Conservation (phyloP, 2,888 invertebrate species). For the Caenorhabditis doughertyi region DNA sequence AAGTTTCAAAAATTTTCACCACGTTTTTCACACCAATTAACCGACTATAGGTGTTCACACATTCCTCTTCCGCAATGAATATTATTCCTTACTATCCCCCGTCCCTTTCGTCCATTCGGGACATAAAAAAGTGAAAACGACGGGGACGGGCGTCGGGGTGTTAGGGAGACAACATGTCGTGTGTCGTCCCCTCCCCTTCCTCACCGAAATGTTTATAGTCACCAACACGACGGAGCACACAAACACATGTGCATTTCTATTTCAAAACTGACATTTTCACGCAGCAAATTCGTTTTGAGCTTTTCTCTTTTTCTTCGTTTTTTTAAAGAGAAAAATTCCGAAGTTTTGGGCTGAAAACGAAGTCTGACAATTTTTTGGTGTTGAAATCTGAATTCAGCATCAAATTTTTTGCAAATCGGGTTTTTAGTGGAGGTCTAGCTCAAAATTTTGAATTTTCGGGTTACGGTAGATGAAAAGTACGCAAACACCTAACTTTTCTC, state of each 20-base stretch:
- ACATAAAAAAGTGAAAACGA: constrained; percentile 33
- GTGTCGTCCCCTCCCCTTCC: neutral
- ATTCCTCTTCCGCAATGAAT: neutral
- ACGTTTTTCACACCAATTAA: no score
- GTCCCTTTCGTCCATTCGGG: neutral
- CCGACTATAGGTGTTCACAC: no score
- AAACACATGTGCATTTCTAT: neutral
- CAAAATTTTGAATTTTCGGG: neutral
- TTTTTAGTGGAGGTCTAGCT: neutral
- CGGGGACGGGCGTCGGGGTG: no score
- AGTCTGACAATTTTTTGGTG: neutral
- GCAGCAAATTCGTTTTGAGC: neutral
- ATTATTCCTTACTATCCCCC: neutral
- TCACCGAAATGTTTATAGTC: constrained; percentile 24
- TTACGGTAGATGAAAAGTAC: neutral
- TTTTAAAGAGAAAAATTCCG: neutral
- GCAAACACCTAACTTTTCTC: constrained; percentile 3
- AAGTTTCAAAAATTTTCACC: no score
- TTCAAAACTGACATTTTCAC: neutral
- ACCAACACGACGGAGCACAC: constrained; percentile 11
- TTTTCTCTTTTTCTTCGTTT: neutral
- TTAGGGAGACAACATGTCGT: constrained; percentile 17
- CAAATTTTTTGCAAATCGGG: neutral
- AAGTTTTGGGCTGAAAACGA: neutral
- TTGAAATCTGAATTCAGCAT: neutral